These are phyloP conservation scores for Monodelphis domestica DNA, from an alignment of 2,797 vertebrate species.

Conservation along the genomic window DNA sequence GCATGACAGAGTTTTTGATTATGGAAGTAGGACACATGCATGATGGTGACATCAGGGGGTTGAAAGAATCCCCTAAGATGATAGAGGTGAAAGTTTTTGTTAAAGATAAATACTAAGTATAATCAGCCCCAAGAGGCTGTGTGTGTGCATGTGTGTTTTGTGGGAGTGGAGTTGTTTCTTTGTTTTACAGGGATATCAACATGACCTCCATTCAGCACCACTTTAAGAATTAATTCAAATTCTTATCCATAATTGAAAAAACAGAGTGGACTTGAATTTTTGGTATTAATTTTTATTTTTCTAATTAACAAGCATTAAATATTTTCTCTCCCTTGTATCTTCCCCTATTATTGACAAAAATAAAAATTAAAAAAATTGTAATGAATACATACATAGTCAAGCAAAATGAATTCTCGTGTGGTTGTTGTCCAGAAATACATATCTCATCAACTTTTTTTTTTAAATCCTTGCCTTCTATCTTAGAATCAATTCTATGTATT, in stretches of 20 bases:
- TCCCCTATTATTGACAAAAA: not conserved
- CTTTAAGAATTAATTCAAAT: not conserved
- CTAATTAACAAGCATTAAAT: not conserved
- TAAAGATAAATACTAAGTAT: not conserved
- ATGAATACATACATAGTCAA: not conserved
- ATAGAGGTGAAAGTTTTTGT: not conserved
- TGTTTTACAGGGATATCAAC: not conserved
- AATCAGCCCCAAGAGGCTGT: not conserved
- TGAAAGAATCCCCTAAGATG: not conserved
- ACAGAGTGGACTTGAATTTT: not conserved
- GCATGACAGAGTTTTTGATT: not conserved
- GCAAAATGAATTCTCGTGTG: not conserved
- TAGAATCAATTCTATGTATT: too few relatives aligned
- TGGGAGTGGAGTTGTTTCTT: too few relatives aligned
- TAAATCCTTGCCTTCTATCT: too few relatives aligned
- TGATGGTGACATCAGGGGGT: not conserved
- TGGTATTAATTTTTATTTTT: not conserved
- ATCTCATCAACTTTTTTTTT: not conserved
- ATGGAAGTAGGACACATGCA: not conserved
- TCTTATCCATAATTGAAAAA: not conserved
- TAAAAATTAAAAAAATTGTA: not conserved
- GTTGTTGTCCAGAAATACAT: not conserved
- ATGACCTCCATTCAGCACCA: not conserved
- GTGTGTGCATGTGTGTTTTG: too few relatives aligned
- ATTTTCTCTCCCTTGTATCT: not conserved